These are phyloP conservation scores for Petroica traversi DNA, from an alignment of 2,113 vertebrate genomes.

Conservation along the genomic window DNA sequence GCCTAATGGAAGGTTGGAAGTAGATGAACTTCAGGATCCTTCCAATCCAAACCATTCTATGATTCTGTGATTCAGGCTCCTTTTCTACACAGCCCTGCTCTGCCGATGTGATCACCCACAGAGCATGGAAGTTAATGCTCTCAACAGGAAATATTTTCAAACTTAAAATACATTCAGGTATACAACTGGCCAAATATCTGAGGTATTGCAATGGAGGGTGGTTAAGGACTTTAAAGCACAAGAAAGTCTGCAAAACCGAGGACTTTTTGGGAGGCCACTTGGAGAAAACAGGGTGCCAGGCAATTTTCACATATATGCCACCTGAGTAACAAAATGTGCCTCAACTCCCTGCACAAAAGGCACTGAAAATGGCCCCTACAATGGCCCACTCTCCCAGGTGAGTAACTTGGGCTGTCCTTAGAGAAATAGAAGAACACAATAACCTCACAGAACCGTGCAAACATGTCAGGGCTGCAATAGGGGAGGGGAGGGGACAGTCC, in stretches of 20 bases:
- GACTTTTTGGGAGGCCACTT: rapidly evolving
- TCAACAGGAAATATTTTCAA: not conserved
- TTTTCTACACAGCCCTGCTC: not conserved
- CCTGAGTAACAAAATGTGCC: not conserved
- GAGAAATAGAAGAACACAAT: not conserved
- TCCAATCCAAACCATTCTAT: not conserved
- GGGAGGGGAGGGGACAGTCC: not conserved
- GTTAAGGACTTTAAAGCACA: not conserved
- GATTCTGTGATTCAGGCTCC: not conserved
- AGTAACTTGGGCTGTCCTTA: not conserved
- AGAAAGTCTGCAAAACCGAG: not conserved
- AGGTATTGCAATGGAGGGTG: not conserved
- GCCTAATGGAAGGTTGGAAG: not conserved
- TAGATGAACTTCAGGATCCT: not conserved
- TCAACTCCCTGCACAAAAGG: rapidly evolving
- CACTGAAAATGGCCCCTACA: not conserved
- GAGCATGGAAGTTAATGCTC: rapidly evolving
- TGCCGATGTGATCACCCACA: rapidly evolving
- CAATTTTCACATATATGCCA: not conserved
- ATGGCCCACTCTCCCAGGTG: not conserved
- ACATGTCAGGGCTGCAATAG: rapidly evolving
- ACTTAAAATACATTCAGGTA: not conserved
- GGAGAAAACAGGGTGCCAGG: not conserved
- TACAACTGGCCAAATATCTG: not conserved
- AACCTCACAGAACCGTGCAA: rapidly evolving